These are phyloP conservation scores for Melinaea menophilus DNA, from an alignment of 2,888 invertebrate species.

Conservation along the genomic window DNA sequence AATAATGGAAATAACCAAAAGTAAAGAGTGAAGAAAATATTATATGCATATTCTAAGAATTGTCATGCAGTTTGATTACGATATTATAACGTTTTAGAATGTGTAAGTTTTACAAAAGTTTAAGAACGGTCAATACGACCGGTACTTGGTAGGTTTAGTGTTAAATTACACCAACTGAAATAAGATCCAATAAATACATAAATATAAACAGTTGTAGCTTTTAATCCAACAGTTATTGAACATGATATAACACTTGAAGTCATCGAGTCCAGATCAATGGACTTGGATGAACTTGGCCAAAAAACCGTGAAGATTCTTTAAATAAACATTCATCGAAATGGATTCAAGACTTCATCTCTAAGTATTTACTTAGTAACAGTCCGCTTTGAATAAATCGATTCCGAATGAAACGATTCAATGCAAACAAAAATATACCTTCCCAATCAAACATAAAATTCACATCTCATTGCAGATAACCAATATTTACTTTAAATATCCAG, in stretches of 20 bases:
- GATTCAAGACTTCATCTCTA: constrained; percentile 63
- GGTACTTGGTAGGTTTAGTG: too few species aligned
- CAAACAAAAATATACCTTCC: constrained; percentile 40
- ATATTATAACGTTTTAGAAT: too few species aligned
- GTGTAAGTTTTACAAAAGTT: background rate
- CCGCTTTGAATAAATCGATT: constrained; percentile 70
- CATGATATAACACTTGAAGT: constrained; percentile 58
- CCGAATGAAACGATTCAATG: constrained; percentile 39
- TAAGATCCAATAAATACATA: background rate
- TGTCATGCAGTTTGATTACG: too few species aligned
- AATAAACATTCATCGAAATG: constrained; percentile 69
- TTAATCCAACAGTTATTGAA: constrained; percentile 46
- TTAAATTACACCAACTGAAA: too few species aligned
- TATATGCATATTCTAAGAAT: too few species aligned
- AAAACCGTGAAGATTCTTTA: constrained; percentile 66
- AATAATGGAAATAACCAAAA: too few species aligned
- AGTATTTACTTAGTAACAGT: constrained; percentile 75
- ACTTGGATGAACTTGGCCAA: constrained; percentile 58
- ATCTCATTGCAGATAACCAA: constrained; percentile 19
- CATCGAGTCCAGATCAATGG: constrained; percentile 55
- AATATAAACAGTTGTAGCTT: constrained; percentile 47
- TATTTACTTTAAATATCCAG: constrained; percentile 31
- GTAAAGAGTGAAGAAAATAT: too few species aligned
- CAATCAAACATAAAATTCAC: constrained; percentile 23
- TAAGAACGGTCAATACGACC: constrained; percentile 14